Base-by-base conservation (phyloP, 2,113 vertebrate species). In the Rhynchopsitta pachyrhyncha region DNA sequence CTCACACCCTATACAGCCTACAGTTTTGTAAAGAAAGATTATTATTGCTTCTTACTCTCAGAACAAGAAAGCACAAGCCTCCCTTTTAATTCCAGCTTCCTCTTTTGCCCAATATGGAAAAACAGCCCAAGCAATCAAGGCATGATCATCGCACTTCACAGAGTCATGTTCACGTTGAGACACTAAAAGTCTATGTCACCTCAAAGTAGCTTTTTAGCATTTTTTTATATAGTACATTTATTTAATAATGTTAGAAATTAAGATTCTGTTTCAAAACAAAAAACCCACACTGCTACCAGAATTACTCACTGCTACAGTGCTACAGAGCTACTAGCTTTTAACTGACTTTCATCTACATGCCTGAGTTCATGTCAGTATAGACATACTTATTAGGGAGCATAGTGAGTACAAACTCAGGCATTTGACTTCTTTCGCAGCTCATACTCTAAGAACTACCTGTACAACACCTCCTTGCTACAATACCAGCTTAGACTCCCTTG, bases 91-190 rank as follows among this genome's bases (percentile, higher is more conserved):
- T 88, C 42, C 74, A 88, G 47, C 33, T 69, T 71, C 15, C 11
- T 84, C 66, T 87, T 71, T 33, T 24, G 41, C 41, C 42, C 44
- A n/a, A 13, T 13, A 5, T 1, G 20, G 57, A 77, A 62, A 31
- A 39, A 62, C 15, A 74, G 57, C 42, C 27, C 33, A 77, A 81
- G 52, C 42, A 84, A 81, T 5, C 50, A 67, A 81, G 19, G 46
- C 15, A n/a, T 1, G 5, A 52, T 2, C 29, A 67, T 41, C 29
- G 7, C 22, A 50, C 15, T 83, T 77, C 24, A 52, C 19, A 84
- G 25, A 39, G 17, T 67, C 14, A 13, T 0, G 2, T 15, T 73
- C 4, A 12, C 14, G 7, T 1, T 37, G 42, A 82, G n/a, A 55
- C 42, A 67, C 27, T 66, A 46, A 76, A 63, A n/a, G 31, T 4